phyloP scores from a whole-genome alignment of 2,113 vertebrate genomes.

The Typhlomys cinereus region DNA sequence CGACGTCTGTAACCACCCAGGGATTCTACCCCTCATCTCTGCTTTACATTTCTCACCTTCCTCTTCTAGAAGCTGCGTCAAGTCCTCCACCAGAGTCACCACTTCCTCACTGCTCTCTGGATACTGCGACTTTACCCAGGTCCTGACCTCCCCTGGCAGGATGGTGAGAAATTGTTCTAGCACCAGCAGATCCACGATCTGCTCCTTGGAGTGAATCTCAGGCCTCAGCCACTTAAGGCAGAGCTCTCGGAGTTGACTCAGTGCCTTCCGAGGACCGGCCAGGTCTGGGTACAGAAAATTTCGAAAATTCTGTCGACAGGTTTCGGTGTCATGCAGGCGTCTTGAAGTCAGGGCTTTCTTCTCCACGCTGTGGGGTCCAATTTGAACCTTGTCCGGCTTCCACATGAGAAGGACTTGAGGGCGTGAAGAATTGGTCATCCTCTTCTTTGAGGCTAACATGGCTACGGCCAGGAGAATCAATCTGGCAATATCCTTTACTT shows the following conservation, averaged over 20 bases:
- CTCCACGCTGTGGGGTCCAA: conserved; percentile 17
- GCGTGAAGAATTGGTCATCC: conserved; percentile 57
- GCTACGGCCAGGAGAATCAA: conserved; percentile 1
- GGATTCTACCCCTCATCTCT: background rate
- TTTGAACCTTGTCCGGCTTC: conserved; percentile 66
- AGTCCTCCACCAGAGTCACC: conserved; percentile 76
- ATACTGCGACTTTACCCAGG: conserved; percentile 77
- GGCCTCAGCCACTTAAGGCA: conserved; percentile 79
- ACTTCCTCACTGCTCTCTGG: conserved; percentile 75
- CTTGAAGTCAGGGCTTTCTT: conserved; percentile 51
- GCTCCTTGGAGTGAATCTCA: conserved; percentile 78
- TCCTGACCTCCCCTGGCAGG: conserved; percentile 75
- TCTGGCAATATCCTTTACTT: conserved; percentile 52
- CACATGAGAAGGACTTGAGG: conserved; percentile 62
- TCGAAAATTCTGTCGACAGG: conserved; percentile 77
- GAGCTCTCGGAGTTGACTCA: conserved; percentile 76
- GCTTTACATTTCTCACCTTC: conserved; percentile 70
- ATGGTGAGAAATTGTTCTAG: conserved; percentile 79
- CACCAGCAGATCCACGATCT: conserved; percentile 77
- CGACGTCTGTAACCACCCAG: background rate
- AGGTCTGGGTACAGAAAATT: conserved; percentile 72
- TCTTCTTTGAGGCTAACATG: conserved; percentile 70
- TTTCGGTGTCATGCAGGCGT: conserved; percentile 65
- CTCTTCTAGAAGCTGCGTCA: conserved; percentile 76
- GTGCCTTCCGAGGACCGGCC: conserved; percentile 75